Evolutionary conservation across 2,888 invertebrate species (phyloP).

Genomic region (Conchocele bisecta): DNA sequence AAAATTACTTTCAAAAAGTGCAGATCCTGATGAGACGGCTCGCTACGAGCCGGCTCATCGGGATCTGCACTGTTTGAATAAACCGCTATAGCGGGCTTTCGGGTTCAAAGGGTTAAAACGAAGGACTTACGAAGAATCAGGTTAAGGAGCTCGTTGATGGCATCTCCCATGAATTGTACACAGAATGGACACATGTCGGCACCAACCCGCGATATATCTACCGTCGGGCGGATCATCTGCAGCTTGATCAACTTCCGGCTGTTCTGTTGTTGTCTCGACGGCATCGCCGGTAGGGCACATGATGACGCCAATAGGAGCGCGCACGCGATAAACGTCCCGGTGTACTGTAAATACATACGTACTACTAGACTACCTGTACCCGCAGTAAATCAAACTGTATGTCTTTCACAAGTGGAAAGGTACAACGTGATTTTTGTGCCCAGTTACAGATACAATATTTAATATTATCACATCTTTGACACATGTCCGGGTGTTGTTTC

Average conservation of each 20-base stretch:
- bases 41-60: no score
- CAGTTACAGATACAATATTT: no score
- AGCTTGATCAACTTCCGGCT: slow-evolving; percentile 14
- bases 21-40: no score
- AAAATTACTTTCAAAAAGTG: no score
- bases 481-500: no score
- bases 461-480: no score
- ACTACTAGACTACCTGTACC: background rate
- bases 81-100: no score
- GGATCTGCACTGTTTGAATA: no score
- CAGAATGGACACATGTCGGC: slow-evolving; percentile 72
- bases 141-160: slow-evolving; percentile 72
- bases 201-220: slow-evolving; percentile 50
- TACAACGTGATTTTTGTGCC: no score
- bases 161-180: slow-evolving; percentile 71
- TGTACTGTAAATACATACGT: background rate
- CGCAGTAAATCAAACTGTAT: background rate
- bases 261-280: background rate
- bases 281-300: background rate
- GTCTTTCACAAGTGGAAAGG: no score
- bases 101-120: background rate
- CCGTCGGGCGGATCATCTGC: slow-evolving; percentile 4
- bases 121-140: slow-evolving; percentile 71
- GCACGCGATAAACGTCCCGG: background rate
- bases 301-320: slow-evolving; percentile 6